Conservation (phyloP, 2,113 vertebrate species). For the Callospermophilus lateralis region DNA sequence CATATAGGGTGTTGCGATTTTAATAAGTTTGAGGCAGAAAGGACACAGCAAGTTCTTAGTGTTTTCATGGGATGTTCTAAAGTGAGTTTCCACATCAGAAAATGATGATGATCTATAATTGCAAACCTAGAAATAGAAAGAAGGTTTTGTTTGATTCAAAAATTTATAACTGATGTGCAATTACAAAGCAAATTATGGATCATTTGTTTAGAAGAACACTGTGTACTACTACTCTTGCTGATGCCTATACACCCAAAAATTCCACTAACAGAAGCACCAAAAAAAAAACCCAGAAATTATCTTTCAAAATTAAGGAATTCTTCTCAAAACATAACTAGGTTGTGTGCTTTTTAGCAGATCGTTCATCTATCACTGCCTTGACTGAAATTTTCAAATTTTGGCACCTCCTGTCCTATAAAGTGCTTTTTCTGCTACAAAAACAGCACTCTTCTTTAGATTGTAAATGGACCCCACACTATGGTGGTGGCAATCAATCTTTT, state of each 20-base stretch:
- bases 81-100: conserved; percentile 97
- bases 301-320: conserved; percentile 32
- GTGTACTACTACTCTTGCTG: background rate
- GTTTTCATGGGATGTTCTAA: conserved; percentile 96
- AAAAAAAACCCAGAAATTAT: background rate
- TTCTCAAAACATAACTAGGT: conserved; percentile 45
- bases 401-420: conserved; percentile 10
- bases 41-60: conserved; percentile 98
- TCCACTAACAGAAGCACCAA: background rate
- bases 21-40: conserved; percentile 98
- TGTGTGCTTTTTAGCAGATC: background rate
- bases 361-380: conserved; percentile 14
- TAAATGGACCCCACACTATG: background rate
- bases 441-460: conserved; percentile 27
- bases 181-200: conserved; percentile 30
- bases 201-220: conserved; percentile 46
- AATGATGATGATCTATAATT: conserved; percentile 97
- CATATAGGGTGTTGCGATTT: conserved; percentile 95
- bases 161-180: conserved; percentile 42
- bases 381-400: conserved; percentile 46
- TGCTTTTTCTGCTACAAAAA: conserved; percentile 55
- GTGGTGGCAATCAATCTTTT: conserved; percentile 4
- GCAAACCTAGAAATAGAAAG: conserved; percentile 92
- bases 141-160: conserved; percentile 36
- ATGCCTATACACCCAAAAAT: background rate